A percentile compares a stretch with the other conserved stretches of the same genome.
phyloP scores from a whole-genome alignment of 2,888 invertebrate species.

The Hermodice carunculata region DNA sequence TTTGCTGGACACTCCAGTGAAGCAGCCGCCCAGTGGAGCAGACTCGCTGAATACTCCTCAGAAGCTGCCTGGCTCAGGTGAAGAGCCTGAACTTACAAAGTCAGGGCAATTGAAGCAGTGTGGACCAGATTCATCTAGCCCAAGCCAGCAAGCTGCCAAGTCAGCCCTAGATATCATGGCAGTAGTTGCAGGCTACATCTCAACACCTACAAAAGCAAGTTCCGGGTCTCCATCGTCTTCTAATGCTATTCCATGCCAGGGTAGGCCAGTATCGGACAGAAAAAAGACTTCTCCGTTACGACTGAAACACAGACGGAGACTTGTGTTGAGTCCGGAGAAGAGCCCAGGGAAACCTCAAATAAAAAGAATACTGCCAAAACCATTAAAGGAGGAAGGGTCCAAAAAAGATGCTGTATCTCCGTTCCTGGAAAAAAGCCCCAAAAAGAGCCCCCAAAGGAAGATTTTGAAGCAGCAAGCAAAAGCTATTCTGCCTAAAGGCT shows the following conservation, averaged over 20 bases:
- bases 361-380: conserved; percentile 3
- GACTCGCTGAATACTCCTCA: no score
- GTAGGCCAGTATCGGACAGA: no score
- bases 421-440: conserved; percentile 10
- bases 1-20: no score
- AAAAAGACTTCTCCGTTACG: no score
- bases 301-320: no score
- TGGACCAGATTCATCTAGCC: not conserved
- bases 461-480: conserved; percentile 53
- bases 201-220: conserved; percentile 19
- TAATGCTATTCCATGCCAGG: no score
- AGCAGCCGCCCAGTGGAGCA: no score
- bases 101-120: not conserved
- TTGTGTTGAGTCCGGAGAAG: conserved; percentile 19
- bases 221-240: conserved; percentile 4
- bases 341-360: no score
- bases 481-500: conserved; percentile 62
- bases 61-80: no score
- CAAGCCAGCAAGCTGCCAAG: no score
- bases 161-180: conserved; percentile 47
- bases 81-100: no score
- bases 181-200: conserved; percentile 43
- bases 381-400: no score
- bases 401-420: conserved; percentile 2
- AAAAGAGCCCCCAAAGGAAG: conserved; percentile 45